phyloP scores from a whole-genome alignment of 1,140 invertebrate genomes.

The Diachasma alloeum region DNA sequence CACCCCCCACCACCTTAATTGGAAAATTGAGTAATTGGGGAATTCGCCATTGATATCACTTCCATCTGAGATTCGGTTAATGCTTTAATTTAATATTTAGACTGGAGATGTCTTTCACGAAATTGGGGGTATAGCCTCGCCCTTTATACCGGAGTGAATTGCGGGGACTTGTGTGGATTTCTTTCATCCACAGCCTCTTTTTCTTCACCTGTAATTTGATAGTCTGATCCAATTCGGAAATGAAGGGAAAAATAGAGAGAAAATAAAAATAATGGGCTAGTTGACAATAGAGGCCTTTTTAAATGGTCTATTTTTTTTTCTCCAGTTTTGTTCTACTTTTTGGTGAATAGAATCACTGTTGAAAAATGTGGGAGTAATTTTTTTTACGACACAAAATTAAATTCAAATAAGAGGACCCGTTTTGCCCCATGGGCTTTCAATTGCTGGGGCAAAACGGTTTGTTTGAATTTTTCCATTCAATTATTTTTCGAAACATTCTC shows the following conservation, averaged over 20 bases:
- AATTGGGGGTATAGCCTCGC: constrained; percentile 24
- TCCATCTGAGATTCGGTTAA: background rate
- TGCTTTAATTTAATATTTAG: constrained; percentile 34
- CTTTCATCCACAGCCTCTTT: background rate
- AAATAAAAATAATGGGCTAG: constrained; percentile 16
- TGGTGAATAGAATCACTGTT: background rate
- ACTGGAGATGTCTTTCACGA: constrained; percentile 10
- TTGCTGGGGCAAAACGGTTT: too few species aligned
- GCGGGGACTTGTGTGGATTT: background rate
- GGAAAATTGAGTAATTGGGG: background rate
- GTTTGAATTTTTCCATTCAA: too few species aligned
- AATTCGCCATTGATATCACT: background rate
- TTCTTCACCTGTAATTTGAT: constrained; percentile 22
- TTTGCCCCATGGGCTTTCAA: too few species aligned
- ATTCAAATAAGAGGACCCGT: too few species aligned
- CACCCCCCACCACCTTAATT: too few species aligned
- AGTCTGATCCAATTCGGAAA: constrained; percentile 27
- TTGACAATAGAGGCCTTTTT: constrained; percentile 17
- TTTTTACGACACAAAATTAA: too few species aligned
- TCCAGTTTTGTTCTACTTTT: background rate
- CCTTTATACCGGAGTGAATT: background rate
- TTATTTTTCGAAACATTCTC: background rate
- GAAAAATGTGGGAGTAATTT: too few species aligned
- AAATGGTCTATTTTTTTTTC: background rate
- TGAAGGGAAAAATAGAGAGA: constrained; percentile 17